phyloP scores from a whole-genome alignment of 2,888 invertebrate species.

The Prosopocoilus inquinatus region DNA sequence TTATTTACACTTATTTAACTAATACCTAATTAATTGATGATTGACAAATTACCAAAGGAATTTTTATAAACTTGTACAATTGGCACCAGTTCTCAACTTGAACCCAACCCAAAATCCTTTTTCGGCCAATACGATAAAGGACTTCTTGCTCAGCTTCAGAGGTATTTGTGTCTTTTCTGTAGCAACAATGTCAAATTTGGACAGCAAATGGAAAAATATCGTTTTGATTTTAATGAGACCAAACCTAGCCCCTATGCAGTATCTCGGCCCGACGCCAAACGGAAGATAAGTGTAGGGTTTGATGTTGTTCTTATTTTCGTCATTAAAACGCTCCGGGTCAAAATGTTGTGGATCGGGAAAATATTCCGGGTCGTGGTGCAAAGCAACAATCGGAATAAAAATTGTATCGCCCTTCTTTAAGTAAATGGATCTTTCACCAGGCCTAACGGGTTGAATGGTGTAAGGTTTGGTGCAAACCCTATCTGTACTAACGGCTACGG shows the following conservation, averaged over 20 bases:
- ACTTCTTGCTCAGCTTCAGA: constrained; percentile 26
- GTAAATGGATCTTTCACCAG: constrained; percentile 26
- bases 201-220: constrained; percentile 37
- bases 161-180: constrained; percentile 39
- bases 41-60: no score
- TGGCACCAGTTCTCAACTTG: constrained; percentile 19
- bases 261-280: constrained; percentile 33
- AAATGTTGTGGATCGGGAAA: constrained; percentile 52
- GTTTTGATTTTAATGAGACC: constrained; percentile 39
- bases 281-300: constrained; percentile 29
- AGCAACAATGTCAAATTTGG: constrained; percentile 38
- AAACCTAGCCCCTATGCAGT: constrained; percentile 34
- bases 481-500: constrained; percentile 49
- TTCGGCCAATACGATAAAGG: constrained; percentile 32
- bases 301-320: constrained; percentile 37
- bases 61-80: no score
- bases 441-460: constrained; percentile 33
- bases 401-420: constrained; percentile 38
- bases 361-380: constrained; percentile 50
- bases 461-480: constrained; percentile 55
- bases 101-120: constrained; percentile 39
- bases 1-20: no score
- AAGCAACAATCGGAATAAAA: constrained; percentile 42
- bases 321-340: constrained; percentile 51
- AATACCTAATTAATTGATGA: no score